phyloP scores from a whole-genome alignment of 2,888 invertebrate genomes.

The Watsonalla binaria region DNA sequence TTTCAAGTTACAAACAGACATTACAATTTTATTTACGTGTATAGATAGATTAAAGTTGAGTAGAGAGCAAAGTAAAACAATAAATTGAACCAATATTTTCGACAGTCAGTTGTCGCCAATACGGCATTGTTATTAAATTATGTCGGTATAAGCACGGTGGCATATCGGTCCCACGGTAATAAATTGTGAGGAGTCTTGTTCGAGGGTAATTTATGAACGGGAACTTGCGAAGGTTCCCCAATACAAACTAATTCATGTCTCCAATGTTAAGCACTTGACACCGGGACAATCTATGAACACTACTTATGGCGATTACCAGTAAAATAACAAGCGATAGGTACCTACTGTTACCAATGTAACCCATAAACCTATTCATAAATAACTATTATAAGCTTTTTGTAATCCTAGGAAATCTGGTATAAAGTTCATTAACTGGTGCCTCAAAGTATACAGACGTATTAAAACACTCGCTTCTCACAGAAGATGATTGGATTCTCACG shows the following conservation, averaged over 20 bases:
- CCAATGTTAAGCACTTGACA: constrained; percentile 48
- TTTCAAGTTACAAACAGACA: no score
- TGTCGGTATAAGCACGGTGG: constrained; percentile 35
- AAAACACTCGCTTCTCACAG: no score
- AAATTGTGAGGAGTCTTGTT: constrained; percentile 46
- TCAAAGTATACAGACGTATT: no score
- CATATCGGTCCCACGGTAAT: constrained; percentile 31
- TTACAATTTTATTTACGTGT: no score
- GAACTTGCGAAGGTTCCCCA: constrained; percentile 30
- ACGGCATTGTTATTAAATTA: constrained; percentile 38
- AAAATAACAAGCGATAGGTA: no score
- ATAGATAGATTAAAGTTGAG: no score
- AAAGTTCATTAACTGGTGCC: no score
- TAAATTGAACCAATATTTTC: constrained; percentile 31
- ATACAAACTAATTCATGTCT: constrained; percentile 46
- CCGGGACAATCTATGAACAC: constrained; percentile 36
- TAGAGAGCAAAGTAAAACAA: constrained; percentile 11
- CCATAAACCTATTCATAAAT: no score
- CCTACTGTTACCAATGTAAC: no score
- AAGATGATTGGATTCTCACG: no score
- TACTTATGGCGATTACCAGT: background rate
- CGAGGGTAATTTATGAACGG: constrained; percentile 50
- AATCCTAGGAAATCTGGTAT: no score
- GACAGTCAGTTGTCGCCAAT: constrained; percentile 35
- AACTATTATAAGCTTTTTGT: no score